Evolutionary conservation across 2,888 invertebrate genomes (phyloP), one percentile per base, ranked within the genome.

Genomic region (Sacculina carcini): DNA sequence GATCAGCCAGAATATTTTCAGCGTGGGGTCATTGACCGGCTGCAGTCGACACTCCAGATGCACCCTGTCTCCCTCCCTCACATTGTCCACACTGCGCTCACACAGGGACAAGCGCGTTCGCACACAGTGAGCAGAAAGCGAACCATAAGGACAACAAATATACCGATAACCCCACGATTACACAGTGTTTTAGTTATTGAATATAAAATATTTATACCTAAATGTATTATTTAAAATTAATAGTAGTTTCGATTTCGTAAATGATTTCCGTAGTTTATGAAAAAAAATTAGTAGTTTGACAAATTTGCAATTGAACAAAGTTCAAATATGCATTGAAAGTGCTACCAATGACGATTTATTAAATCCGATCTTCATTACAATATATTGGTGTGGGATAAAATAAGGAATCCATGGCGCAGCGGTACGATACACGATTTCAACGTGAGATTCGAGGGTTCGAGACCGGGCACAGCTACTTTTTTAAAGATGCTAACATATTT

Each of bases 1-100:
- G 54, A 84, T 81, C 71, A 79, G 92, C 94, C 94, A 94, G 71
- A 92, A 90, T 57, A 89, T 82, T 64, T 77, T 83, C 54, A 89
- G 67, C 60, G 86, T 81, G 1, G 86, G 73, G 65, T 89, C 89
- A 62, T 85, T 86, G 54, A 89, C 81, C 12, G 89, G 89, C 63
- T 86, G 85, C 39, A 89, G 80, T 59, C 86, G 76, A 63, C 85
- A 85, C 67, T 89, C 89, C 58, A 89, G 72, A 68, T 89, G 89
- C 55, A 83, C 85, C 59, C 81, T 82, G 62, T 86, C 85, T 44
- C 82, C 80, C 72, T 89, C 87, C 63, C 83, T 83, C 46, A 90
- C 68, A 62, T 80, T 78, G 62, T 87, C 85, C 58, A 85, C 73
- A 62, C 80, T 87, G 52, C 48, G 36, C 51, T 21, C 38, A 29